Evolutionary conservation across 2,797 vertebrate genomes (phyloP).

Genomic region (Dermochelys coriacea): DNA sequence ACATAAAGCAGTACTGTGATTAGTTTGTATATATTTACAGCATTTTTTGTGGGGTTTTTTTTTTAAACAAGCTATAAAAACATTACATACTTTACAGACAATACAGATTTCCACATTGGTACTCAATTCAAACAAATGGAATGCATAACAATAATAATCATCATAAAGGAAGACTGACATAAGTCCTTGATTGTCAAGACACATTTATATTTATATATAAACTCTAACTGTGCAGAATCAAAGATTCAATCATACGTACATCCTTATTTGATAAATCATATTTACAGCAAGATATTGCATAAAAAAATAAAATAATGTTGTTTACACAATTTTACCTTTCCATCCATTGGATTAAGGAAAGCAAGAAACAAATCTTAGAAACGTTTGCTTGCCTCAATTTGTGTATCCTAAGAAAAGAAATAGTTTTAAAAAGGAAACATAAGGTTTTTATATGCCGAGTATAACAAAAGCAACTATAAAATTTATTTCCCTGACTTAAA

Average conservation of each 20-base stretch:
- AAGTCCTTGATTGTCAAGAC: constrained; percentile 94
- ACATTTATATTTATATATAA: constrained; percentile 89
- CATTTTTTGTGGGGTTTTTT: constrained; percentile 67
- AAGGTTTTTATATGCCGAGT: constrained; percentile 74
- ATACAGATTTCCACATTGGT: constrained; percentile 84
- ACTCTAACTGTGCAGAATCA: constrained; percentile 88
- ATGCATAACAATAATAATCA: constrained; percentile 88
- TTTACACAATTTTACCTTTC: constrained; percentile 86
- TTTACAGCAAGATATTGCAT: constrained; percentile 87
- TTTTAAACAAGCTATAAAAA: constrained; percentile 88
- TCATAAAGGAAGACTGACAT: constrained; percentile 85
- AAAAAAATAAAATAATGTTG: constrained; percentile 89
- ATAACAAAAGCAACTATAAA: constrained; percentile 81
- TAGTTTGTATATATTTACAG: constrained; percentile 83
- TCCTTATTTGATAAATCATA: constrained; percentile 85
- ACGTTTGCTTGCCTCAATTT: constrained; percentile 83
- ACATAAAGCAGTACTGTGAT: constrained; percentile 83
- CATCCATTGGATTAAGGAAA: constrained; percentile 86
- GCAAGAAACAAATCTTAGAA: constrained; percentile 85
- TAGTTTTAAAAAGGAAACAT: constrained; percentile 79
- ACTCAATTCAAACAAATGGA: constrained; percentile 90
- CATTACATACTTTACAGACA: constrained; percentile 94
- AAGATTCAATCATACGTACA: constrained; percentile 86
- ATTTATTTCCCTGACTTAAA: constrained; percentile 85
- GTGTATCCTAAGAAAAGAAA: constrained; percentile 81